phyloP scores from a whole-genome alignment of 2,888 invertebrate species.

The Drepana falcataria region DNA sequence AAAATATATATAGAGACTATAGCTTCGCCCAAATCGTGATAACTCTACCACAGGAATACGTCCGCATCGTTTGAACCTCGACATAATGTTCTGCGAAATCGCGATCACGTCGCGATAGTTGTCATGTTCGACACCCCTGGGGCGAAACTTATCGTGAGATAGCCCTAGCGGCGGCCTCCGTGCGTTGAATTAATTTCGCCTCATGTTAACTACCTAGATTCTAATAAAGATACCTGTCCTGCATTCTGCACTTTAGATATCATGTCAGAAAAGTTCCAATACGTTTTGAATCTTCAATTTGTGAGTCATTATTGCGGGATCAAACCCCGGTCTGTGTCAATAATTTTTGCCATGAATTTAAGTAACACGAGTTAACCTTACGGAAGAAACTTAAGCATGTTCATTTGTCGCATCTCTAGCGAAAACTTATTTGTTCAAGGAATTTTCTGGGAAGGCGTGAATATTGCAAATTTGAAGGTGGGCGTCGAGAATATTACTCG shows the following conservation, averaged over 20 bases:
- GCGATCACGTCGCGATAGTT: conserved; percentile 70
- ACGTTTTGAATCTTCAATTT: neutral
- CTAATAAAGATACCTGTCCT: conserved; percentile 60
- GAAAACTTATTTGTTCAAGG: too few species aligned
- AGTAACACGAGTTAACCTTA: too few species aligned
- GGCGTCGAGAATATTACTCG: neutral
- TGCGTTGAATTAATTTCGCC: conserved; percentile 71
- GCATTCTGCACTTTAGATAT: conserved; percentile 30
- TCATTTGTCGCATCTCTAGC: too few species aligned
- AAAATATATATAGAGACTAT: conserved; percentile 13
- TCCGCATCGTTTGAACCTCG: conserved; percentile 36
- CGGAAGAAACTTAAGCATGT: too few species aligned
- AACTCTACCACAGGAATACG: conserved; percentile 35
- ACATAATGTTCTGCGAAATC: conserved; percentile 58
- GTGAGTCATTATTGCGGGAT: neutral
- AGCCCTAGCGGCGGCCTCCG: conserved; percentile 42
- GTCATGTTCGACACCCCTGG: conserved; percentile 47
- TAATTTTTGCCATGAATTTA: too few species aligned
- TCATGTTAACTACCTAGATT: conserved; percentile 64
- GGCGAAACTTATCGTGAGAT: conserved; percentile 61
- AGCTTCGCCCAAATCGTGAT: conserved; percentile 43
- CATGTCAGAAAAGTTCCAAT: conserved; percentile 32
- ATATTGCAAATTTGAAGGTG: neutral
- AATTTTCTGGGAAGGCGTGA: too few species aligned
- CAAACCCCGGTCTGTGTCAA: too few species aligned